Base-by-base conservation (phyloP, 2,113 vertebrate genomes). In the Micronycteris hirsuta region DNA sequence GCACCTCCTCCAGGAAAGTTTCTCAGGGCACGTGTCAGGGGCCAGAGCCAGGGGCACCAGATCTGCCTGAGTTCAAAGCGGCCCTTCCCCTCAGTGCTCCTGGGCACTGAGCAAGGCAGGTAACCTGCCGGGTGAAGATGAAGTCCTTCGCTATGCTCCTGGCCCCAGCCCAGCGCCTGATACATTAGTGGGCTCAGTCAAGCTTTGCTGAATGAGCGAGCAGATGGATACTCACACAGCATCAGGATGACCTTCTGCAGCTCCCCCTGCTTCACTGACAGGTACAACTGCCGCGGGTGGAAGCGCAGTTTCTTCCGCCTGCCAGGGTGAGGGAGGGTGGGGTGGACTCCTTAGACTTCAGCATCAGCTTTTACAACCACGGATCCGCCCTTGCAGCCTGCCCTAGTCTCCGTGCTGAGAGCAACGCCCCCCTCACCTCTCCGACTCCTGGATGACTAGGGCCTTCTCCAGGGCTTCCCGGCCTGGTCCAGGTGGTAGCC, bases 241-340 rank as follows among this genome's bases (percentile, higher is more conserved):
- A 99, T 99, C 70, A 99, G 99, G 96, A 99, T 98, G 76, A 99
- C 99, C 93, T 99, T 98, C 97, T 99, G 99, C 31, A 99, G 98
- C 74, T 99, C 99, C 2, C 99, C 99, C 96, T 99, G 99, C 82
- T 99, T 99, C 95, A 99, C 99, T 0, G 99, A 99, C 16, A 99
- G 99, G 96, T 99, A 99, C 22, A 99, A 98, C 95, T 99, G 99
- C 8, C 99, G 98, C 0, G 99, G 99, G 97, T 99, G 99, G 97
- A 99, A 99, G n/a, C 99, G 98, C 76, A 99, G 98, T 95, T 99
- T 99, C 98, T 99, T 99, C 95, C 98, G 98, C 98, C 99, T 99
- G 97, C 71, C 68, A 0, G 1, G 12, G 82, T 2, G 49, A 28
- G 2, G 56, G 36, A 49, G 56, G 10, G 38, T 45, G 12, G 47